These are phyloP conservation scores for Kryptolebias ocellatus DNA, from an alignment of 2,797 vertebrate species.

Conservation along the genomic window DNA sequence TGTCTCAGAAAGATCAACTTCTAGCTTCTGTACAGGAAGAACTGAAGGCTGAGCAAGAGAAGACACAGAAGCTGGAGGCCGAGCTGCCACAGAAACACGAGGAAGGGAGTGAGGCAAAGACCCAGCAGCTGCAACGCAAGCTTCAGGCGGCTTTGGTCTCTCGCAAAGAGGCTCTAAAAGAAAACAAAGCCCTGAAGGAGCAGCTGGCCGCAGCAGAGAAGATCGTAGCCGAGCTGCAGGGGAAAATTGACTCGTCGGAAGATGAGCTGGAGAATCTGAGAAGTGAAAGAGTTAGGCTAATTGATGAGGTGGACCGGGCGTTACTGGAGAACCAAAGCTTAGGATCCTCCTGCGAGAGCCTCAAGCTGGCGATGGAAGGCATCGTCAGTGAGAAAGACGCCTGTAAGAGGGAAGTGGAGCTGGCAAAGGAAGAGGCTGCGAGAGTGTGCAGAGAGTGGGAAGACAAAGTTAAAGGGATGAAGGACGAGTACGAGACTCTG, in stretches of 20 bases:
- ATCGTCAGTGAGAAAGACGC: slow-evolving; percentile 86
- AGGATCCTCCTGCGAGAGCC: slow-evolving; percentile 88
- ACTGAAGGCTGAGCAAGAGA: slow-evolving; percentile 85
- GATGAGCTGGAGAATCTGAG: slow-evolving; percentile 80
- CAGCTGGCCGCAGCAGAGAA: slow-evolving; percentile 79
- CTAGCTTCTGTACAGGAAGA: slow-evolving; percentile 81
- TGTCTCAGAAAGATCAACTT: slow-evolving; percentile 85
- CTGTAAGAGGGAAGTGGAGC: slow-evolving; percentile 80
- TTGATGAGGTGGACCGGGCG: slow-evolving; percentile 85
- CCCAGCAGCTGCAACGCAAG: slow-evolving; percentile 90
- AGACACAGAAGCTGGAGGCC: slow-evolving; percentile 78
- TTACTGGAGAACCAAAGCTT: slow-evolving; percentile 90
- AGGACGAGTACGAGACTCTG: slow-evolving; percentile 95
- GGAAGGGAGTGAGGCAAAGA: slow-evolving; percentile 75
- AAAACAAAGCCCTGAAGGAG: slow-evolving; percentile 88
- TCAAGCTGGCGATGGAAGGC: slow-evolving; percentile 87
- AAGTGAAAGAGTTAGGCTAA: slow-evolving; percentile 85
- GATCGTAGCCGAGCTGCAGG: slow-evolving; percentile 72
- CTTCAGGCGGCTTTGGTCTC: slow-evolving; percentile 96
- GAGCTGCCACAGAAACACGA: slow-evolving; percentile 84
- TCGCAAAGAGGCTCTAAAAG: slow-evolving; percentile 92
- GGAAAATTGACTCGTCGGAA: slow-evolving; percentile 70
- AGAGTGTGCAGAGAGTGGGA: slow-evolving; percentile 82
- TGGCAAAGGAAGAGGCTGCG: slow-evolving; percentile 78
- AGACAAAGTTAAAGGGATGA: slow-evolving; percentile 87